Evolutionary conservation across 2,113 vertebrate species (phyloP), one percentile per base, ranked within the genome.

Genomic region (Rana temporaria): DNA sequence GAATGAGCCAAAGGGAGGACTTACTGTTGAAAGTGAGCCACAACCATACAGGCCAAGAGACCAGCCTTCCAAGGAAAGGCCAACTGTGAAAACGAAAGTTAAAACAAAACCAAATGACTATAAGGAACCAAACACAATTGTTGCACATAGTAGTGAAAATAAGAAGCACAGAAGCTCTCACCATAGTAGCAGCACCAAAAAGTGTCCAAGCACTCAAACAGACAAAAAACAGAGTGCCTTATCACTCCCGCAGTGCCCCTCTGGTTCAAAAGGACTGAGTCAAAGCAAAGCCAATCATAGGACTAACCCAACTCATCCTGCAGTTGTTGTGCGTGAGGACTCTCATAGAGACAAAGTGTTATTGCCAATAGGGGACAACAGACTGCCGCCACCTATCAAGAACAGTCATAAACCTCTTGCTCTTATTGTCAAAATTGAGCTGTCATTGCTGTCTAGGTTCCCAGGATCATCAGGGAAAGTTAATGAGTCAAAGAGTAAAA

Each of bases 361-460:
- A 11, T 78, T 88, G 65, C 88, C 90, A 55, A 17, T 78, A 0
- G 78, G 77, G 78, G 90, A 88, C 76, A 76, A 89, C 75, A 92
- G 88, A 56, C 62, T 87, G 55, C 81, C 82, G 12, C 87, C 87
- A 0, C 86, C 88, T 0, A 81, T 82, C 79, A 91, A 86, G 79
- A 88, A 88, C 16, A 19, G 38, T 0, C 71, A 72, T 0, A 0
- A 30, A 63, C 75, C 66, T 0, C 84, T 18, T 0, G 83, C 86
- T 26, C 90, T 98, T 18, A 2, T 96, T 85, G 97, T 98, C 76
- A 98, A 95, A 92, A 96, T 98, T 68, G 81, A 93, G 18, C 90
- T 98, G 0, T 83, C 87, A 72, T 90, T 96, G n/a, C 93, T 99
- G 4, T 91, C 91, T 1, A 93, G 91, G 85, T 71, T 97, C 4